Evolutionary conservation across 2,113 vertebrate genomes (phyloP).

Genomic region (Anarrhichthys ocellatus): DNA sequence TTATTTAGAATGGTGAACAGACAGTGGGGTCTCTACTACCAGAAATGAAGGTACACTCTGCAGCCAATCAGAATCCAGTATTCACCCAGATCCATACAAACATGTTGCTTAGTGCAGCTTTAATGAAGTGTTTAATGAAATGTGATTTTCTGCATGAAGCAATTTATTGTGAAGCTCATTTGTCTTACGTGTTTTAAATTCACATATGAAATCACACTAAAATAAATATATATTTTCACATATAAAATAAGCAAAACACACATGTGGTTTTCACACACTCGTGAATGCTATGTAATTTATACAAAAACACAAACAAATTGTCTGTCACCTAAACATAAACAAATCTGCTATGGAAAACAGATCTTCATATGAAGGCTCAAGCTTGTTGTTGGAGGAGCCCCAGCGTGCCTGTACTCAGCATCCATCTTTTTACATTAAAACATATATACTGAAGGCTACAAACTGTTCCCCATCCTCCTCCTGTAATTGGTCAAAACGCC

Average conservation of each 20-base stretch:
- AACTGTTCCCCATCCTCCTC: slow-evolving; percentile 7
- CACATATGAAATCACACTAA: background rate
- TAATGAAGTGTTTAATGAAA: too few species aligned
- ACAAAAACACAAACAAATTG: too few species aligned
- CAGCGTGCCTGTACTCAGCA: background rate
- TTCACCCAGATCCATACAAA: background rate
- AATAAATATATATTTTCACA: background rate
- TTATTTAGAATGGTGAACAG: background rate
- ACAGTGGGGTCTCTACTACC: background rate
- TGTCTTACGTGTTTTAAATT: background rate
- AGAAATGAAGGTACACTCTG: background rate
- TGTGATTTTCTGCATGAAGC: background rate
- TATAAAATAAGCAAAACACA: background rate
- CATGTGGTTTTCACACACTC: background rate
- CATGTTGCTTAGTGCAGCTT: background rate
- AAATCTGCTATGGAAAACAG: background rate
- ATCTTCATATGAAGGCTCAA: background rate
- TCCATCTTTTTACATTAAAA: background rate
- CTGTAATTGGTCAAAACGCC: slow-evolving; percentile 52
- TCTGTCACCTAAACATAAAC: background rate
- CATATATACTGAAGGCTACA: background rate
- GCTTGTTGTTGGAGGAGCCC: background rate
- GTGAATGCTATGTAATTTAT: too few species aligned
- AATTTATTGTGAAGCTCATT: background rate
- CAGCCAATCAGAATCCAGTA: background rate